Conservation (phyloP, 2,113 vertebrate species). For the Glareola pratincola region DNA sequence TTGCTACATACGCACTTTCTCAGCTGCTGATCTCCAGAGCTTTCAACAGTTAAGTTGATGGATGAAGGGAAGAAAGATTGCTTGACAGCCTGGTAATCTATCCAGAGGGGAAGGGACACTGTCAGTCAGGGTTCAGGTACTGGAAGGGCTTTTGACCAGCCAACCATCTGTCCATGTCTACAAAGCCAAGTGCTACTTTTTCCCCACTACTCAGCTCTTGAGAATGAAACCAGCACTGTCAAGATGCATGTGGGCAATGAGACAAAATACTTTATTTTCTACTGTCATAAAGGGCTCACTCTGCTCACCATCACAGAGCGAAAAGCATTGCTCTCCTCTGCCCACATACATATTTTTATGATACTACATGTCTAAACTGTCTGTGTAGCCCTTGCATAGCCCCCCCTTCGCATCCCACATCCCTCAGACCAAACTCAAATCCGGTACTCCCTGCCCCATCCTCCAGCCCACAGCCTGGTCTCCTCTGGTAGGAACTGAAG, state of each 20-base stretch:
- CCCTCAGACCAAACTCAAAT: background rate
- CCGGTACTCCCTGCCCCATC: too few relatives aligned
- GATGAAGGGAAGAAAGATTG: background rate
- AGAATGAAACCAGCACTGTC: background rate
- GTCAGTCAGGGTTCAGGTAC: background rate
- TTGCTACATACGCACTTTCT: background rate
- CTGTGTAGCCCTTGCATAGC: background rate
- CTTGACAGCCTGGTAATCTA: background rate
- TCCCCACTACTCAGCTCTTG: background rate
- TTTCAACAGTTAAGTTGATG: background rate
- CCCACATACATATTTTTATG: fast-evolving
- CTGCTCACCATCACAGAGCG: background rate
- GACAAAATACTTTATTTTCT: background rate
- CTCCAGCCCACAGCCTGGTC: background rate
- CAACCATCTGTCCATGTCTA: background rate
- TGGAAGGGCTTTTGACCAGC: background rate
- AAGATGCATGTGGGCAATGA: background rate
- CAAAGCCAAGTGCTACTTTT: background rate
- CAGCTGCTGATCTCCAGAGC: background rate
- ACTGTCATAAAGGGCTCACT: background rate
- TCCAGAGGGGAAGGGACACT: background rate
- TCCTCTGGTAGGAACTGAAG: background rate
- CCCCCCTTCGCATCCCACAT: fast-evolving
- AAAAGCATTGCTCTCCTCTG: background rate
- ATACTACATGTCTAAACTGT: background rate